Evolutionary conservation across 2,888 invertebrate species (phyloP), one percentile per base, ranked within the genome.

Genomic region (Myathropa florea): DNA sequence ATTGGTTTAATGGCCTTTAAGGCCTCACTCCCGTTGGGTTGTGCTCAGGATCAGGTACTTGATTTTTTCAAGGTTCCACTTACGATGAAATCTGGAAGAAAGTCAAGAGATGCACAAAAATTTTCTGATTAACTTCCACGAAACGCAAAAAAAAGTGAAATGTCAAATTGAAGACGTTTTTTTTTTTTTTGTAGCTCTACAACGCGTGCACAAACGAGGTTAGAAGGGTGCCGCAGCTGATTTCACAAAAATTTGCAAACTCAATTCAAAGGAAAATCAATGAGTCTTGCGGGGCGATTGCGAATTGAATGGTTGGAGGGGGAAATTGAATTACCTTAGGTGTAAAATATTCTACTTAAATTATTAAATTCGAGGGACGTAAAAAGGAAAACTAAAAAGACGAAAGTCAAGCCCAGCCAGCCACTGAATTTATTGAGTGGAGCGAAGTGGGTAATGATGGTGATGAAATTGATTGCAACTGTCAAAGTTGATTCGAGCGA

Each of bases 21-120:
- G 86, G 86, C 86, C 86, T 75, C 21, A 61, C 57, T 6, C 70
- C 81, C 71, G 59, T 65, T 86, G 79, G 79, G 72, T 88, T 88
- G 89, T 87, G 88, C 88, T 90, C 90, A 90, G 89, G 78, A 89
- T 88, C 71, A 88, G 85, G 77, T 88, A 87, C 59, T 88, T 89
- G 70, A 60, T 84, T 86, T 68, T 65, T 36, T 77, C 76, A 84
- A 88, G 88, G 64, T 88, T 85, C 82, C 89, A 88, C 86, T 88
- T 88, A 88, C 88, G 88, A 88, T 78, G 88, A 89, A 89, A 89
- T 88, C 80, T 85, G 65, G 24, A 75, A 79, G 21, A 53, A 18
- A 59, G 28, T 39, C 23, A 18, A 59, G 10, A 65, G 18, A 59
- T 21, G 36, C 30, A 68, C n/a, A 18, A n/a, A 30, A 76, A 57